These are phyloP conservation scores for Xylophagus ater DNA, from an alignment of 2,888 invertebrate species.

Conservation along the genomic window DNA sequence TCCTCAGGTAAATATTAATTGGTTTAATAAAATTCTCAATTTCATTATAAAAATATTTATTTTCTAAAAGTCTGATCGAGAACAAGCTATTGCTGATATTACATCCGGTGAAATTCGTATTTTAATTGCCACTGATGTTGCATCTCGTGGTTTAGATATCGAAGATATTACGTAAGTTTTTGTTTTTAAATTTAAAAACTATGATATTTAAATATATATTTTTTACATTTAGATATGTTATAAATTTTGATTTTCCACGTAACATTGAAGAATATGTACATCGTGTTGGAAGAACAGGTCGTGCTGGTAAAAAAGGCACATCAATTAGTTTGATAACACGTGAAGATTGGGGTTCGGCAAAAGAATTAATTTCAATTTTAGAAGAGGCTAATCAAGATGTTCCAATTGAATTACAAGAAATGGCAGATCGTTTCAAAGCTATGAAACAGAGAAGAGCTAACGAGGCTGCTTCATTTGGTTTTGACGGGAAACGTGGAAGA, in stretches of 20 bases:
- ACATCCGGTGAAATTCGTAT: slow-evolving; percentile 67
- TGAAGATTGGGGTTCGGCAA: slow-evolving; percentile 71
- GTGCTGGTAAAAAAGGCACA: slow-evolving; percentile 77
- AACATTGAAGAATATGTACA: slow-evolving; percentile 91
- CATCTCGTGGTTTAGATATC: slow-evolving; percentile 87
- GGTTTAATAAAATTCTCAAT: background rate
- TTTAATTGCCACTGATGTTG: slow-evolving; percentile 89
- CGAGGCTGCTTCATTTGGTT: slow-evolving; percentile 30
- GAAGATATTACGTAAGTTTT: slow-evolving; percentile 59
- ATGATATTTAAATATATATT: background rate
- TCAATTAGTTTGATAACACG: slow-evolving; percentile 73
- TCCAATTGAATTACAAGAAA: slow-evolving; percentile 59
- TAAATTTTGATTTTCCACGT: slow-evolving; percentile 87
- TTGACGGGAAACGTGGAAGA: slow-evolving; percentile 26
- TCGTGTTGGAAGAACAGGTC: slow-evolving; percentile 88
- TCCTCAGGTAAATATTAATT: slow-evolving; percentile 47
- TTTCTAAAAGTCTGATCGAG: slow-evolving; percentile 48
- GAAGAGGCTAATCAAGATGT: slow-evolving; percentile 79
- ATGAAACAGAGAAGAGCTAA: slow-evolving; percentile 53
- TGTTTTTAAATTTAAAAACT: slow-evolving; percentile 3
- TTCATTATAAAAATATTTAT: background rate
- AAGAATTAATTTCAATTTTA: slow-evolving; percentile 71
- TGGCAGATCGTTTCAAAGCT: slow-evolving; percentile 62
- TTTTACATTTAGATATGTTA: slow-evolving; percentile 46
- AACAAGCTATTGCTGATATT: slow-evolving; percentile 75